Evolutionary conservation across 2,797 vertebrate species (phyloP).

Genomic region (Kryptolebias ocellatus): DNA sequence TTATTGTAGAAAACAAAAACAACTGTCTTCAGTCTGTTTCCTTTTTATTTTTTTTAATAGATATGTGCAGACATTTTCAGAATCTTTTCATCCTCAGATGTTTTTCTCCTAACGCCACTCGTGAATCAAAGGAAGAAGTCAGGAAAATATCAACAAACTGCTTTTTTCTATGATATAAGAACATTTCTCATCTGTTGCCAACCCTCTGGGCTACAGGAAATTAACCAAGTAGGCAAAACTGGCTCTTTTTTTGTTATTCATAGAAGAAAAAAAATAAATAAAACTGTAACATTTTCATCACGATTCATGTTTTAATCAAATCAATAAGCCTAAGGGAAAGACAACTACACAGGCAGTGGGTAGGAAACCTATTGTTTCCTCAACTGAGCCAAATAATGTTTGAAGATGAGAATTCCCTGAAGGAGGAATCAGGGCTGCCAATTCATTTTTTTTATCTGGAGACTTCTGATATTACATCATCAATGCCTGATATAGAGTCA

Average conservation of each 20-base stretch:
- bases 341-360: conserved; percentile 10
- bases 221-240: conserved; percentile 11
- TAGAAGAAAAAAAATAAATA: conserved; percentile 2
- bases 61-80: background rate
- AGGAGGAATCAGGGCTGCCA: conserved; percentile 7
- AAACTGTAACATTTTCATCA: conserved; percentile 19
- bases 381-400: conserved; percentile 11
- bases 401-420: conserved; percentile 20
- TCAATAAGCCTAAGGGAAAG: conserved; percentile 27
- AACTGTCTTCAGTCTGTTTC: too few species aligned
- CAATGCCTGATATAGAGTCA: background rate
- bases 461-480: background rate
- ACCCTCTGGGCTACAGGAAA: background rate
- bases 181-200: conserved; percentile 1
- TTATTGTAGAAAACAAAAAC: too few species aligned
- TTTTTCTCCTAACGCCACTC: background rate
- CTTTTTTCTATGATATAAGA: conserved; percentile 4
- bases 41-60: too few species aligned
- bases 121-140: background rate
- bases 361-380: conserved; percentile 23
- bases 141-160: background rate
- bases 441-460: conserved; percentile 19
- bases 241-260: conserved; percentile 14
- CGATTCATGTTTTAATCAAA: conserved; percentile 44
- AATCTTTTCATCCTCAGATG: too few species aligned